Percentiles rank a stretch among this genome's conserved stretches.
These are phyloP conservation scores for Scalopus aquaticus DNA, from an alignment of 2,113 vertebrate species.

Conservation along the genomic window DNA sequence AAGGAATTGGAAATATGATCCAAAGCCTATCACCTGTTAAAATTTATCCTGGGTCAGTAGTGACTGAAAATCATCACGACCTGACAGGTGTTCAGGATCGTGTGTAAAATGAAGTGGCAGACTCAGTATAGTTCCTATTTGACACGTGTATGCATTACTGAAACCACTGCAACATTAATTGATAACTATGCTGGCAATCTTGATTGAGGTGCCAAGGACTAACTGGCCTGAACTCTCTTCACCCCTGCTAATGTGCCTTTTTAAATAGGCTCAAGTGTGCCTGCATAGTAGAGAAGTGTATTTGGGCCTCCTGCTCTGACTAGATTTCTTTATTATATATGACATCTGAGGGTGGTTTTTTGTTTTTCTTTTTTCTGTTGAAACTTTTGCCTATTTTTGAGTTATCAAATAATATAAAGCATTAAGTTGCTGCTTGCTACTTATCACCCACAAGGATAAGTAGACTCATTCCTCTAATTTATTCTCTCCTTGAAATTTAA, in stretches of 20 bases:
- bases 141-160: slow-evolving; percentile 66
- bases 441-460: background rate
- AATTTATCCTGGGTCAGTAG: slow-evolving; percentile 79
- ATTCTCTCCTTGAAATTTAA: slow-evolving; percentile 9
- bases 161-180: slow-evolving; percentile 70
- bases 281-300: slow-evolving; percentile 9
- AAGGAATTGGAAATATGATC: slow-evolving; percentile 79
- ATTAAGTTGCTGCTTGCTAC: background rate
- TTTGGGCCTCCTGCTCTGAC: background rate
- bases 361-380: background rate
- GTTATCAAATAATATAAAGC: background rate
- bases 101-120: slow-evolving; percentile 71
- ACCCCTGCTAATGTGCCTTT: slow-evolving; percentile 63
- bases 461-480: background rate
- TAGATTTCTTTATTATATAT: background rate
- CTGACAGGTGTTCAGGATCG: slow-evolving; percentile 77
- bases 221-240: slow-evolving; percentile 70
- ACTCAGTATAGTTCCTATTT: slow-evolving; percentile 58
- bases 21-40: slow-evolving; percentile 81
- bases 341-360: background rate
- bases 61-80: slow-evolving; percentile 74
- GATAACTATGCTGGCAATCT: slow-evolving; percentile 73
- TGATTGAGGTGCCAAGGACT: slow-evolving; percentile 67
- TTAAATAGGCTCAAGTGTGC: slow-evolving; percentile 67
- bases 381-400: background rate